phyloP scores from a whole-genome alignment of 2,888 invertebrate genomes.

The Dendrolimus houi region DNA sequence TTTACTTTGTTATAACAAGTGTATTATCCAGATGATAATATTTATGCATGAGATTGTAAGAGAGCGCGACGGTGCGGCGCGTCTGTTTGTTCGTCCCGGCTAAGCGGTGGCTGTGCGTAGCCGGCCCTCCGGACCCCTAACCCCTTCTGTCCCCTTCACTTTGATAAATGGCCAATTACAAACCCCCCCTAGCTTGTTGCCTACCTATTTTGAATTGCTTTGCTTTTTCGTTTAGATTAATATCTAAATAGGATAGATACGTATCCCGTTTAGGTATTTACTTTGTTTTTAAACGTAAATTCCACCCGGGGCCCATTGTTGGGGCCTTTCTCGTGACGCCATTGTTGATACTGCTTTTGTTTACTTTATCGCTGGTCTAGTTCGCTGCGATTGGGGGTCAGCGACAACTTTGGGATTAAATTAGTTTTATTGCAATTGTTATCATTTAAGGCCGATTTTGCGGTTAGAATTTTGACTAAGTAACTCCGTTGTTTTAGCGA shows the following conservation, averaged over 20 bases:
- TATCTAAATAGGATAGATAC: conserved; percentile 77
- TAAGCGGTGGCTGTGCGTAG: background rate
- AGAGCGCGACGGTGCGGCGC: background rate
- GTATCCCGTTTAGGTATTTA: conserved; percentile 72
- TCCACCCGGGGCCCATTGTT: conserved; percentile 26
- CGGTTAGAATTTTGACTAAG: too few relatives aligned
- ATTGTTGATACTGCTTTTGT: background rate
- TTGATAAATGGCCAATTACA: conserved; percentile 78
- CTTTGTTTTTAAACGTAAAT: conserved; percentile 76
- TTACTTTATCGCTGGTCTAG: background rate
- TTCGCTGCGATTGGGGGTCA: background rate
- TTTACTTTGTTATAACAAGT: background rate
- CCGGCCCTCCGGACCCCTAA: conserved; percentile 36
- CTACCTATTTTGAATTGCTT: conserved; percentile 77
- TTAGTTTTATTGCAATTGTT: background rate
- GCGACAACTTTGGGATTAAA: background rate
- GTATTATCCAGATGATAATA: background rate
- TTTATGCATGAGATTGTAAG: background rate
- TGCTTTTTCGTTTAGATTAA: conserved; percentile 77
- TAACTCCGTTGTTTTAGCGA: too few relatives aligned
- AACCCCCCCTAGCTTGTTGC: conserved; percentile 73
- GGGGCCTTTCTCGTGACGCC: background rate
- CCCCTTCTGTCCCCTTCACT: conserved; percentile 61
- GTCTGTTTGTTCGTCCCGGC: background rate
- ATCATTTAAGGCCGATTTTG: too few relatives aligned